Conservation (phyloP, 2,797 vertebrate species). For the Ptychobarbus kaznakovi region DNA sequence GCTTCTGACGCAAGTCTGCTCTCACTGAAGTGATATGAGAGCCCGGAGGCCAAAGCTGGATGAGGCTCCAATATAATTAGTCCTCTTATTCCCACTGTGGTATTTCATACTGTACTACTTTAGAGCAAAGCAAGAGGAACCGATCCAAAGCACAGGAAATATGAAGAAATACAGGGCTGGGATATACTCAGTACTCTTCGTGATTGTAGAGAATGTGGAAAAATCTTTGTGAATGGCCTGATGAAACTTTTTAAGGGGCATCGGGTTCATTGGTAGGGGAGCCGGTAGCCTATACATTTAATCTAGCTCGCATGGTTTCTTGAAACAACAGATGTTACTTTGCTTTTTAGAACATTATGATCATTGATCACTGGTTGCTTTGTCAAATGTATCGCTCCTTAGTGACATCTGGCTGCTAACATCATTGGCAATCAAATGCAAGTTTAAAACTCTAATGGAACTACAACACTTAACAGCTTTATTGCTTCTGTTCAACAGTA, state of each 20-base stretch:
- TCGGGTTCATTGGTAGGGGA: slow-evolving; percentile 30
- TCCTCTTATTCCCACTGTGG: slow-evolving; percentile 39
- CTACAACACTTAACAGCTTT: background rate
- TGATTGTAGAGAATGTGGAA: slow-evolving; percentile 41
- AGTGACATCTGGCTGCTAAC: slow-evolving; percentile 6
- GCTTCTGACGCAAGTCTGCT: slow-evolving; percentile 44
- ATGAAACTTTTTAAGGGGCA: slow-evolving; percentile 22
- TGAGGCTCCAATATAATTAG: slow-evolving; percentile 50
- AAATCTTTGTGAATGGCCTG: slow-evolving; percentile 42
- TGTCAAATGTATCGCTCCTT: slow-evolving; percentile 7
- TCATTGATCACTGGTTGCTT: background rate
- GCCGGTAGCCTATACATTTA: slow-evolving; percentile 30
- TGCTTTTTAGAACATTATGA: background rate
- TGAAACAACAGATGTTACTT: slow-evolving; percentile 27
- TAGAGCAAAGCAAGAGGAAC: slow-evolving; percentile 19
- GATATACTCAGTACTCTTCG: slow-evolving; percentile 18
- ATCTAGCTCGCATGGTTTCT: background rate
- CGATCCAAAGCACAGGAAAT: slow-evolving; percentile 2
- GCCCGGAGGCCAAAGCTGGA: slow-evolving; percentile 40
- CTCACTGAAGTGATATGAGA: slow-evolving; percentile 49
- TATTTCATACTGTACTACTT: slow-evolving; percentile 27
- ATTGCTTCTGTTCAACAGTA: background rate
- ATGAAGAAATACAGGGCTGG: slow-evolving; percentile 17
- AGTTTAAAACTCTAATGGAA: background rate
- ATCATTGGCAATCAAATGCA: background rate